phyloP scores from a whole-genome alignment of 1,140 invertebrate species.

The Anadara kagoshimensis region DNA sequence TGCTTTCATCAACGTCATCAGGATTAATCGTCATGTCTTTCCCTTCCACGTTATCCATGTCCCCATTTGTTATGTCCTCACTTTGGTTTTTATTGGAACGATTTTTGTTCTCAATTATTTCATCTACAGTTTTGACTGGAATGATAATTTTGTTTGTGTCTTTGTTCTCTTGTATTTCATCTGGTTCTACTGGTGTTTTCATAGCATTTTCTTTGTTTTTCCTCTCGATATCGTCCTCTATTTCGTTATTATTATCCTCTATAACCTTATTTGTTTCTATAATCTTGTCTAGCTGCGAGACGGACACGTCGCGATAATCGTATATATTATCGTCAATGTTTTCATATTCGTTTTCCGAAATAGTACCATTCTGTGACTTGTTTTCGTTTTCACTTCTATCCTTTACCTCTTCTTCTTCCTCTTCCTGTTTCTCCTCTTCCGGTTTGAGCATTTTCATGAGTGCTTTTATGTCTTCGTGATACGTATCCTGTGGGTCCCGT shows the following conservation, averaged over 20 bases:
- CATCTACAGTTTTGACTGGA: neutral
- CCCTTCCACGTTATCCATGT: neutral
- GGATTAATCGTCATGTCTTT: neutral
- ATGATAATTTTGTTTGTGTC: too few species aligned
- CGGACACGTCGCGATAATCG: neutral
- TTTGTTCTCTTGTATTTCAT: neutral
- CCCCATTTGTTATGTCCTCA: neutral
- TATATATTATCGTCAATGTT: neutral
- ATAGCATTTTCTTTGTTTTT: too few species aligned
- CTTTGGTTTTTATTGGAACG: neutral
- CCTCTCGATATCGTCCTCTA: neutral
- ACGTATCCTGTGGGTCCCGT: constrained; percentile 23
- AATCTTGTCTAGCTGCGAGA: neutral
- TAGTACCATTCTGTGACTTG: too few species aligned
- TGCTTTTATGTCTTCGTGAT: constrained; percentile 37
- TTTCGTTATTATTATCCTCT: neutral
- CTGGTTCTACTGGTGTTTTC: neutral
- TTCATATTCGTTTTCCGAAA: too few species aligned
- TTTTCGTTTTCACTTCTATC: constrained; percentile 3
- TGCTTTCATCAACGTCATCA: too few species aligned
- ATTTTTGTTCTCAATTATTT: neutral
- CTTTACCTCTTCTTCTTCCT: constrained; percentile 17
- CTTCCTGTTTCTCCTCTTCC: constrained; percentile 6
- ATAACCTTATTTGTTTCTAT: neutral
- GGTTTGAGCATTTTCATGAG: constrained; percentile 33